phyloP scores from a whole-genome alignment of 2,113 vertebrate genomes.

The Melanocharis versteri region DNA sequence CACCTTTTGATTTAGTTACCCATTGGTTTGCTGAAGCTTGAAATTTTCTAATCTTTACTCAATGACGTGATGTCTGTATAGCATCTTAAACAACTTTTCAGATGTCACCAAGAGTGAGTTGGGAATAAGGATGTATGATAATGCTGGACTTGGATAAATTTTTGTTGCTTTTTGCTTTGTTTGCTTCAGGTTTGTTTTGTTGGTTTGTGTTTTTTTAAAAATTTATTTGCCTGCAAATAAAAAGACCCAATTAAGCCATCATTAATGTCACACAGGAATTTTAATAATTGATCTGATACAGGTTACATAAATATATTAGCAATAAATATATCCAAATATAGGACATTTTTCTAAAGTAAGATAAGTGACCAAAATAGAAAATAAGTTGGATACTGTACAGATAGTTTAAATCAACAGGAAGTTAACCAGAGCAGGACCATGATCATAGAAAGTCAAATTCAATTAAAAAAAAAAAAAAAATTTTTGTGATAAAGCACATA shows the following conservation, averaged over 20 bases:
- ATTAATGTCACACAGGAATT: neutral
- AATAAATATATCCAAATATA: neutral
- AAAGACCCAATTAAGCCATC: neutral
- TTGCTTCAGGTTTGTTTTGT: neutral
- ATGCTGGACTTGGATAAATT: neutral
- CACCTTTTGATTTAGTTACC: neutral
- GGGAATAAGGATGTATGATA: neutral
- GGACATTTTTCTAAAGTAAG: neutral
- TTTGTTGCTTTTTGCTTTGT: neutral
- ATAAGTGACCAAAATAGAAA: neutral
- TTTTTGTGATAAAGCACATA: fast-evolving
- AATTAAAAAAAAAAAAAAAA: neutral
- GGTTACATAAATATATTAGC: neutral
- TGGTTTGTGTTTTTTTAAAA: neutral
- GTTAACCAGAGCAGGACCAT: neutral
- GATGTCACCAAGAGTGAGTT: neutral
- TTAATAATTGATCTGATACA: neutral
- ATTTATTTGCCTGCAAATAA: neutral
- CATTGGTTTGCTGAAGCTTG: neutral
- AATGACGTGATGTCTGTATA: neutral
- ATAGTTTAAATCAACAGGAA: neutral
- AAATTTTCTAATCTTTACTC: neutral
- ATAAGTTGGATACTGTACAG: neutral
- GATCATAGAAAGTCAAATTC: neutral
- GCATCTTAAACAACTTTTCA: neutral